Percentiles rank a stretch among this genome's conserved stretches.
Conservation (phyloP, 1,140 invertebrate species). For the Cydia fagiglandana region DNA sequence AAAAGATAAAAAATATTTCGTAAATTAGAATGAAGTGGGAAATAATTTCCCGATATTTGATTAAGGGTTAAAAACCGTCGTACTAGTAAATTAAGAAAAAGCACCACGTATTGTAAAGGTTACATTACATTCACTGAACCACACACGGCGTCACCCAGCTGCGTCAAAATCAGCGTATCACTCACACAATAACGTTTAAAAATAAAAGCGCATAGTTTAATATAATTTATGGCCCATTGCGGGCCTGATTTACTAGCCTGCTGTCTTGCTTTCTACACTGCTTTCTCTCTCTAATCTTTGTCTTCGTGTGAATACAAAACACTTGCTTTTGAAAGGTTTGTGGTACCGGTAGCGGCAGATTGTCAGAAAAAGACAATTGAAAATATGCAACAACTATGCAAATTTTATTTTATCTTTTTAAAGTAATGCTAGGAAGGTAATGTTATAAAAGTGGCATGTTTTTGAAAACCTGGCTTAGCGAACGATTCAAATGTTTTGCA, state of each 20-base stretch:
- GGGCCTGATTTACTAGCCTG: slow-evolving; percentile 47
- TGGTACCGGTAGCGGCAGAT: neutral
- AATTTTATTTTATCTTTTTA: neutral
- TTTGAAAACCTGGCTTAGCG: too few species aligned
- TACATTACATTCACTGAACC: neutral
- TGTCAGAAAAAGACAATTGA: neutral
- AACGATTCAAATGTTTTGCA: too few species aligned
- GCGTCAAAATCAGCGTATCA: slow-evolving; percentile 34
- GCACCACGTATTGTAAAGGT: neutral
- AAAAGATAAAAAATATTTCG: too few species aligned
- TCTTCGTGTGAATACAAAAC: slow-evolving; percentile 30
- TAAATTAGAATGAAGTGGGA: too few species aligned
- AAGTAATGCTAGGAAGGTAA: neutral
- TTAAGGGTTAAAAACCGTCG: too few species aligned
- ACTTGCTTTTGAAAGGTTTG: neutral
- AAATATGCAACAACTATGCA: slow-evolving; percentile 10
- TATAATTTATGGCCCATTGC: slow-evolving; percentile 51
- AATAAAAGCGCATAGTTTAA: slow-evolving; percentile 36
- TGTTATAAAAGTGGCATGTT: too few species aligned
- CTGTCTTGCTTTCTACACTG: slow-evolving; percentile 49
- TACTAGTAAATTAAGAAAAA: too few species aligned
- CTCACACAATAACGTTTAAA: slow-evolving; percentile 25
- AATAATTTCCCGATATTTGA: too few species aligned
- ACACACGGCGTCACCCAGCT: slow-evolving; percentile 21
- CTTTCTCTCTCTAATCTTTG: slow-evolving; percentile 43